Percentiles rank a stretch among this genome's conserved stretches.
These are phyloP conservation scores for Chaetogeoica ovagalla DNA, from an alignment of 2,888 invertebrate genomes.

Conservation along the genomic window DNA sequence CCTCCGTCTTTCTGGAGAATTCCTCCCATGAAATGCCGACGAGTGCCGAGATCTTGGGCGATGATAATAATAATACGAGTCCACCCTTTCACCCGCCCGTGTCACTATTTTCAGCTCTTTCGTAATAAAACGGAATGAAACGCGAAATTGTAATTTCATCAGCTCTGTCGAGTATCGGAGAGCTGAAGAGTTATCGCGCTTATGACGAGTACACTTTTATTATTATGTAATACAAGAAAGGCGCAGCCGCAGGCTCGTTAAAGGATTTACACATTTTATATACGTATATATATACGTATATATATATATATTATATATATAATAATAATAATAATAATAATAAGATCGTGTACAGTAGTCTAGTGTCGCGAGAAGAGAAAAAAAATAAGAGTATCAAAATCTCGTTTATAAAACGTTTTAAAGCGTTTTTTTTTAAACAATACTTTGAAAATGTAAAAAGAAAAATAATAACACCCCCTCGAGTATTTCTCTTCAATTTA, in stretches of 20 bases:
- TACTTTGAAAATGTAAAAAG: background rate
- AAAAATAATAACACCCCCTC: background rate
- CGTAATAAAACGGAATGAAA: background rate
- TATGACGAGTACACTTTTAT: conserved; percentile 1
- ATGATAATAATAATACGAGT: no score
- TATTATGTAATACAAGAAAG: background rate
- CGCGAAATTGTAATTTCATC: background rate
- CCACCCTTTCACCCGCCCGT: no score
- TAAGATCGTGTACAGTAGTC: no score
- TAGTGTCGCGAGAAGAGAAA: background rate
- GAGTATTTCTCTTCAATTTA: background rate
- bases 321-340: no score
- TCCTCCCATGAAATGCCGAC: no score
- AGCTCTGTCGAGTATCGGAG: background rate
- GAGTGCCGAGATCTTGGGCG: no score
- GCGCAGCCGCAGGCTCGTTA: conserved; percentile 11
- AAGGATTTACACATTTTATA: conserved; percentile 33
- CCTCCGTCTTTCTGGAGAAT: background rate
- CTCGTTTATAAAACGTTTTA: conserved; percentile 18
- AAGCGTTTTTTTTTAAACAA: conserved; percentile 3
- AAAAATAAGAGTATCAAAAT: background rate
- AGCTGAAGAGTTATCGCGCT: conserved; percentile 15
- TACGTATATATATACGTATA: background rate
- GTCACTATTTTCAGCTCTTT: background rate
- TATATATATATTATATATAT: no score